These are phyloP conservation scores for Halichoerus grypus DNA, from an alignment of 2,113 vertebrate genomes.

Conservation along the genomic window DNA sequence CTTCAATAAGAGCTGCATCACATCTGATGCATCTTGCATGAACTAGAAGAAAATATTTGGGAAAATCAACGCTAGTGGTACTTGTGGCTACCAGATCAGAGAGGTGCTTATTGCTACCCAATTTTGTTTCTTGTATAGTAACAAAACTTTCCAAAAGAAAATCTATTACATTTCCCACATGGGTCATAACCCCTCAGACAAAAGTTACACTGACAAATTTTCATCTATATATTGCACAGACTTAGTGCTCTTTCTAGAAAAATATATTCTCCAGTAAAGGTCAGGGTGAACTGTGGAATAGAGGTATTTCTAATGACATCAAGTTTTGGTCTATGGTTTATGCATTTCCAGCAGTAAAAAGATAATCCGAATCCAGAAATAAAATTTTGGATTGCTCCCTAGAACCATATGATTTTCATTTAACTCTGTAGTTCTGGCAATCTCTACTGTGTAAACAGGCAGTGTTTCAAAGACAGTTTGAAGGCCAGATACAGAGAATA, in stretches of 20 bases:
- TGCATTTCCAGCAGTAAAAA: conserved; percentile 29
- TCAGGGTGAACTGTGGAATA: neutral
- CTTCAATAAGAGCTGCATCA: conserved; percentile 98
- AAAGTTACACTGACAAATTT: neutral
- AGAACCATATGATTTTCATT: neutral
- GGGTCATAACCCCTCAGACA: neutral
- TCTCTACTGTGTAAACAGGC: neutral
- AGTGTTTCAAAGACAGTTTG: neutral
- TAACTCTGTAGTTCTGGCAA: neutral
- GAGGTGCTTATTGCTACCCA: neutral
- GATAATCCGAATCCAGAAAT: neutral
- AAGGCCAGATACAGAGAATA: neutral
- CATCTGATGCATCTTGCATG: conserved; percentile 99
- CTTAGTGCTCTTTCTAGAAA: neutral
- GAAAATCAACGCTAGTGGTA: neutral
- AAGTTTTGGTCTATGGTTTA: neutral
- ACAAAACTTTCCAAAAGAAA: neutral
- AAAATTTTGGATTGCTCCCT: neutral
- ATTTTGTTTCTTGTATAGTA: neutral
- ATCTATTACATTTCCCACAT: neutral
- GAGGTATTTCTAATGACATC: neutral
- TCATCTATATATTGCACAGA: neutral
- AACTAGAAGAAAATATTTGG: conserved; percentile 88
- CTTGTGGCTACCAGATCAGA: neutral
- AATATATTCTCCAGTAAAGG: neutral